Base-by-base conservation (phyloP, 2,113 vertebrate genomes). In the Empidonax alnorum region DNA sequence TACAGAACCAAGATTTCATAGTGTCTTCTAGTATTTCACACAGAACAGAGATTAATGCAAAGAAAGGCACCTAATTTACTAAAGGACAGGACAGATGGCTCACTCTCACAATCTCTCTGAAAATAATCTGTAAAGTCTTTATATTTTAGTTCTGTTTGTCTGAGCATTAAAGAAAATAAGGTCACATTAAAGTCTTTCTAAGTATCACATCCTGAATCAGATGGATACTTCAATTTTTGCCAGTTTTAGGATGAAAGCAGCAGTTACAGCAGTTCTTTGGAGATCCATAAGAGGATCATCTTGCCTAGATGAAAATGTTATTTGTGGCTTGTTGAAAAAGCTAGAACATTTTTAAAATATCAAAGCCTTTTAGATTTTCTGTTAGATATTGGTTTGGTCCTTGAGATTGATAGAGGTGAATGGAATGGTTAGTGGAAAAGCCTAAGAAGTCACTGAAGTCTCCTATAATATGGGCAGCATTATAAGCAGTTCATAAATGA, bases 211-310 rank as follows among this genome's bases (percentile, higher is more conserved):
- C 22, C 55, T 95, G 49, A 82, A 56, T 61, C 23, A 92, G 84
- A 96, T 92, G 5, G 94, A 97, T 94, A 96, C 30, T 97, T 97
- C 87, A 95, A 68, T 97, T 97, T 97, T 93, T 93, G 46, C 67
- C 58, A 77, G 49, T 72, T 97, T 87, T 53, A 73, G 80, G 84
- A 94, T 73, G 84, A 96, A 96, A 23, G 41, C 53, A 95, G 4
- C 12, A 49, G 72, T 85, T 91, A 66, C 55, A 96, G 7, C 6
- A 76, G 78, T 84, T 95, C 56, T 94, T 85, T 87, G 63, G 66
- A 95, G 75, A 92, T 85, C 61, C n/a, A 7, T 81, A 77, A 87
- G 39, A 90, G 42, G 22, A 27, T 94, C 11, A 3, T 42, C 62
- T 33, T 67, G 78, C 20, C 18, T 76, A 78, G 47, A 90, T 90